Conservation (phyloP, 2,113 vertebrate genomes). For the Dicaeum eximium region DNA sequence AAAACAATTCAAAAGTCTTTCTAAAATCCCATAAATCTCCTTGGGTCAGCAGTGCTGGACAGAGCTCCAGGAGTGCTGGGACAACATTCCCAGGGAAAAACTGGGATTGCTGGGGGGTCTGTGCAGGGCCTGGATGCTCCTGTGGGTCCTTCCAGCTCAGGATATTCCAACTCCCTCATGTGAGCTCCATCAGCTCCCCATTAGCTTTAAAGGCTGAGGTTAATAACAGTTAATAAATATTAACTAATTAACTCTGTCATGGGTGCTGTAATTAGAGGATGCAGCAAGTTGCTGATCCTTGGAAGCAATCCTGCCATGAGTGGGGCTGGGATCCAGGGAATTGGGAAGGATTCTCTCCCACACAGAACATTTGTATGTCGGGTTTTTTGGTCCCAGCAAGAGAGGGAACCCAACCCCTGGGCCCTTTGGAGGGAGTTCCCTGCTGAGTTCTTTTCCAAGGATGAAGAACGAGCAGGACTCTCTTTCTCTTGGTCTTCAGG, state of each 20-base stretch:
- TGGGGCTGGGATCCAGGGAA: not conserved
- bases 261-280: not conserved
- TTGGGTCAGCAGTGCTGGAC: not conserved
- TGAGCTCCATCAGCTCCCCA: not conserved
- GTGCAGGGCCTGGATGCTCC: not conserved
- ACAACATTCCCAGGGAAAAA: not conserved
- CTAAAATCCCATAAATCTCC: no score
- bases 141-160: not conserved
- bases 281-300: not conserved
- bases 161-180: not conserved
- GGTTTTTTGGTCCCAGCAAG: no score
- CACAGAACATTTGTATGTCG: not conserved
- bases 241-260: not conserved
- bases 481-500: no score
- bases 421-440: no score
- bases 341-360: not conserved
- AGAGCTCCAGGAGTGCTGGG: not conserved
- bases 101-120: not conserved
- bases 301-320: not conserved
- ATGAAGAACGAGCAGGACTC: no score
- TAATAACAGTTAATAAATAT: not conserved
- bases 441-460: no score
- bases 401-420: no score
- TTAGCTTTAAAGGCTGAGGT: not conserved
- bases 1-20: no score